These are phyloP conservation scores for Oncopeltus fasciatus DNA, from an alignment of 1,140 invertebrate genomes.

Conservation along the genomic window DNA sequence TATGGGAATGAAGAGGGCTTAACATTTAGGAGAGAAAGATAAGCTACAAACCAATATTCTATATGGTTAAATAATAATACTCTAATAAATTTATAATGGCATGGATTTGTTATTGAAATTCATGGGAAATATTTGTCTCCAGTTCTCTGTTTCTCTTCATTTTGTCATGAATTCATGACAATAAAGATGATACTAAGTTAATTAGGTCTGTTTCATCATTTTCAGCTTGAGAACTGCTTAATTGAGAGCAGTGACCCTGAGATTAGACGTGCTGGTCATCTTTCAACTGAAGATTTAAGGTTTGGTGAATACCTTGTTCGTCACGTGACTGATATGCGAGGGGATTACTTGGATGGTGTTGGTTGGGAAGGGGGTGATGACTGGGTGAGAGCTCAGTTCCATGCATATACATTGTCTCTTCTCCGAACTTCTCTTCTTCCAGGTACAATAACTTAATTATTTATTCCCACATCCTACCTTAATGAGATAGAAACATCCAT, in stretches of 20 bases:
- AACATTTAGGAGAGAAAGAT: no score
- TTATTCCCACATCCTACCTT: no score
- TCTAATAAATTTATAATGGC: no score
- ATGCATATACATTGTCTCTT: constrained; percentile 77
- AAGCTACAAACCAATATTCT: no score
- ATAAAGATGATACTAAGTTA: background rate
- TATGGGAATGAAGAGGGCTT: no score
- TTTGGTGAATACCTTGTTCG: constrained; percentile 30
- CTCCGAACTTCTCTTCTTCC: constrained; percentile 64
- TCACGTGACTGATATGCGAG: constrained; percentile 1
- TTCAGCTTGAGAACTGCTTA: constrained; percentile 52
- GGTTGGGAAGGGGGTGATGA: constrained; percentile 85
- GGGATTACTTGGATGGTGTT: constrained; percentile 60
- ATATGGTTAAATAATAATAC: no score
- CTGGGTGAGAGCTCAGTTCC: constrained; percentile 91
- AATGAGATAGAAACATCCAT: no score
- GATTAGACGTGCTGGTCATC: constrained; percentile 61
- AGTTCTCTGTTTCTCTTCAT: no score
- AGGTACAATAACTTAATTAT: constrained; percentile 39
- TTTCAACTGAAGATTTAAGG: constrained; percentile 88
- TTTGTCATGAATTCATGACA: background rate
- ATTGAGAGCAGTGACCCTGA: constrained; percentile 80
- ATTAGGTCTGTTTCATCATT: background rate
- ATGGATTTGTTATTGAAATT: no score
- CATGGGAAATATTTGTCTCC: no score